Percentiles rank a stretch among this genome's conserved stretches.
These are phyloP conservation scores for Perca flavescens DNA, from an alignment of 2,113 vertebrate genomes.

Conservation along the genomic window DNA sequence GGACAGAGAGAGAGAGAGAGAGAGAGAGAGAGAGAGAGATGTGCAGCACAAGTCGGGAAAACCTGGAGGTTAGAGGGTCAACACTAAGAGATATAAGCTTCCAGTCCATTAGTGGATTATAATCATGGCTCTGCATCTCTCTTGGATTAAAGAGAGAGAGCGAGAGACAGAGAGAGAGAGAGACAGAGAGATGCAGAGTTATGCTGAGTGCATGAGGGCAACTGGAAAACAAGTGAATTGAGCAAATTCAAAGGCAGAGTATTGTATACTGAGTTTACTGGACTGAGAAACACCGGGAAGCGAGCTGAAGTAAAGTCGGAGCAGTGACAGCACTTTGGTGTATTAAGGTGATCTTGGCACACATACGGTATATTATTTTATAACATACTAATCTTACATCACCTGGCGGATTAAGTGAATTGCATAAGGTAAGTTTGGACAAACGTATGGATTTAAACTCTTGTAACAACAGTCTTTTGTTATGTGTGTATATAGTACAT, in stretches of 20 bases:
- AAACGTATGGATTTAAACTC: background rate
- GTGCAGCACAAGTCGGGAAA: constrained; percentile 33
- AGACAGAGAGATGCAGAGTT: constrained; percentile 20
- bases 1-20: background rate
- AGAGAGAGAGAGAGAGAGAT: constrained; percentile 20
- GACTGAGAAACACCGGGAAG: constrained; percentile 9
- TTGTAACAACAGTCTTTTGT: background rate
- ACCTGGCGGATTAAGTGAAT: constrained; percentile 14
- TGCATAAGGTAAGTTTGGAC: constrained; percentile 41
- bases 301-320: background rate
- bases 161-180: constrained; percentile 31
- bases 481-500: background rate
- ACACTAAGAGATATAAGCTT: constrained; percentile 72
- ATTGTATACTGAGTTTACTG: background rate
- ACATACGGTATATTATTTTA: background rate
- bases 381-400: background rate
- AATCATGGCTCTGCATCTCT: constrained; percentile 68
- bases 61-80: constrained; percentile 69
- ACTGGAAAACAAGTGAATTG: constrained; percentile 42
- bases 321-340: background rate
- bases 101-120: constrained; percentile 86
- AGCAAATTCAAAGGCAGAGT: constrained; percentile 42
- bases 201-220: constrained; percentile 40
- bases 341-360: constrained; percentile 4
- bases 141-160: constrained; percentile 70